Evolutionary conservation across 2,797 vertebrate species (phyloP), one percentile per base, ranked within the genome.

Genomic region (Oceanodroma leucorhoa): DNA sequence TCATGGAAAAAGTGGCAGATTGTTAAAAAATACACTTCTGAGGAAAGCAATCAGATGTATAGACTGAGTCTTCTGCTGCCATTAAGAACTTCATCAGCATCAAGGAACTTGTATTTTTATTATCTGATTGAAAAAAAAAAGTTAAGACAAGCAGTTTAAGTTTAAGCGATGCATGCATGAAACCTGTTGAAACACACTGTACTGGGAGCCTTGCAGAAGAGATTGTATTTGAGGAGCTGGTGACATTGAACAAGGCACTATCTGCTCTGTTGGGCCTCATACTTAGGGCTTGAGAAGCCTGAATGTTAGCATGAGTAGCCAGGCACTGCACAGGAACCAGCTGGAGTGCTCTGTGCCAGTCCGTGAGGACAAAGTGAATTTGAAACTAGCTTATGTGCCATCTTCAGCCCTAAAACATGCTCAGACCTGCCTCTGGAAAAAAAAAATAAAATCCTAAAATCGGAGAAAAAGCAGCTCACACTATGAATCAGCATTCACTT

Each of bases 321-420:
- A 87, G 10, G 2, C 40, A 14, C 7, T 24, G 5, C 24, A 10
- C 7, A 3, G 12, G 24, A 55, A 55, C 8, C 20, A 2, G 27
- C 15, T n/a, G 10, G 11, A 50, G 19, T n/a, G 14, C 13, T 32
- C 45, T 5, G 1, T 14, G 24, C 12, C 1, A 0, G 9, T 30
- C 27, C 3, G 2, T 18, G 19, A 80, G 20, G 54, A 83, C 26
- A 83, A 90, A 69, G 5, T 3, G 3, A 70, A 46, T 24, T 71
- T 43, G 40, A n/a, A 38, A 43, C 4, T 13, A n/a, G 24, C 1
- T 79, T 34, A 41, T 12, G 4, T 16, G 21, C 9, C 20, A 73
- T 34, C 23, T 36, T 85, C 58, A 82, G 27, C 24, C 32, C 27
- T 38, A 73, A 36, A 48, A 61, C 7, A 30, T 9, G 24, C 18